Base-by-base conservation (phyloP, 1,140 invertebrate species). In the Platorchestia sp. region DNA sequence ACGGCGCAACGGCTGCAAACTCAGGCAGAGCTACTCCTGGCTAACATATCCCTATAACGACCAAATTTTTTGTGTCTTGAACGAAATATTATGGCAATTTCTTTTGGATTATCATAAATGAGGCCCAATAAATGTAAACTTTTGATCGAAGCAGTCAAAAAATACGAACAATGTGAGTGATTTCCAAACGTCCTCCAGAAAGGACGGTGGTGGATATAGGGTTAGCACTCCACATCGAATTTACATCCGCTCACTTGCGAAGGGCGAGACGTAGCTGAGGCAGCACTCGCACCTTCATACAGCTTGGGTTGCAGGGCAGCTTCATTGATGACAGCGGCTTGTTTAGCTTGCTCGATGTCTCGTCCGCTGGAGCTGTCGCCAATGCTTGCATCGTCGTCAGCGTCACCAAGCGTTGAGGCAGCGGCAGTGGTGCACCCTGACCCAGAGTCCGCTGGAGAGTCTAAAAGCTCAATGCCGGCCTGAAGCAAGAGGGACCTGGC, bases 381-480 rank as follows among this genome's bases (percentile, higher is more conserved):
- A 44, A 14, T 36, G 43, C 87, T 89, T 41, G 87, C 87, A 42
- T 19, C 43, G 41, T 89, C 87, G n/a, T 89, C 87, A 41, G 87
- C 41, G 10, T 86, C 86, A 86, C 7, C 41, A 36, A 42, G 87
- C 3, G 87, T 44, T 89, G n/a, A 7, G 41, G 43, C 43, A 42
- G 87, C 87, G 0, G n/a, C 87, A 7, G 87, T n/a, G 36, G 45
- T 86, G 6, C 43, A 59, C 19, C 3, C 86, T 0, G 86, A 45
- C n/a, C 45, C 53, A 90, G 86, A 43, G 40, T 95, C 95, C 5
- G 45, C 86, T 6, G 95, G 89, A 0, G 95, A 95, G 40, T 95
- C 95, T 22, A 95, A 40, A 51, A 95, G 51, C 27, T 95, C 95
- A 87, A 95, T 89, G 42, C 86, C 95, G 22, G 95, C 86, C 86